Percentiles rank a stretch among this genome's conserved stretches.
Conservation (phyloP, 2,888 invertebrate species). For the Aphodius granarius region DNA sequence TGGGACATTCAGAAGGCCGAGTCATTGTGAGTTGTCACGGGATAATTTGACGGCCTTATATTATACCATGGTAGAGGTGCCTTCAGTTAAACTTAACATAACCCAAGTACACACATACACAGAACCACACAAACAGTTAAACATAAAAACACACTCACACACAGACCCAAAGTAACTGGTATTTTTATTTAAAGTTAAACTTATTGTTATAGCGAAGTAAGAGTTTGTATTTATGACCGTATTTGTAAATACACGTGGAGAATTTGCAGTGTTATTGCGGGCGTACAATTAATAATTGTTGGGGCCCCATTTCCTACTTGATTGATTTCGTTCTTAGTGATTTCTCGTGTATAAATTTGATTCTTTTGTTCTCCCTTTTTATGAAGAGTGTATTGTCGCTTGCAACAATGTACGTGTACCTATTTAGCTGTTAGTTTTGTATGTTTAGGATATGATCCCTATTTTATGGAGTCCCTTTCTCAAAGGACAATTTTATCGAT, state of each 20-base stretch:
- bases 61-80: slow-evolving; percentile 23
- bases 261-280: neutral
- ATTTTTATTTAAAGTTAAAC: slow-evolving; percentile 4
- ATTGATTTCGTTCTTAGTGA: neutral
- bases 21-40: neutral
- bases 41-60: neutral
- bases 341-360: neutral
- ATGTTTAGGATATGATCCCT: neutral
- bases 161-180: slow-evolving; percentile 4
- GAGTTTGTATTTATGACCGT: neutral
- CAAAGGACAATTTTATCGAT: neutral
- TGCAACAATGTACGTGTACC: neutral
- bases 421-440: slow-evolving; percentile 2
- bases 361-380: neutral
- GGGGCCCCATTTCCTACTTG: neutral
- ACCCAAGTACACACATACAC: slow-evolving; percentile 1
- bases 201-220: slow-evolving; percentile 5
- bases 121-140: neutral
- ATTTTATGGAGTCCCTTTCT: neutral
- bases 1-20: neutral
- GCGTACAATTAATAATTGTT: no score
- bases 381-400: neutral
- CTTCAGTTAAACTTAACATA: slow-evolving; percentile 13
- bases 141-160: neutral
- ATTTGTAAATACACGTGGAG: slow-evolving; percentile 4